Evolutionary conservation across 2,113 vertebrate genomes (phyloP).

Genomic region (Maccullochella peelii): DNA sequence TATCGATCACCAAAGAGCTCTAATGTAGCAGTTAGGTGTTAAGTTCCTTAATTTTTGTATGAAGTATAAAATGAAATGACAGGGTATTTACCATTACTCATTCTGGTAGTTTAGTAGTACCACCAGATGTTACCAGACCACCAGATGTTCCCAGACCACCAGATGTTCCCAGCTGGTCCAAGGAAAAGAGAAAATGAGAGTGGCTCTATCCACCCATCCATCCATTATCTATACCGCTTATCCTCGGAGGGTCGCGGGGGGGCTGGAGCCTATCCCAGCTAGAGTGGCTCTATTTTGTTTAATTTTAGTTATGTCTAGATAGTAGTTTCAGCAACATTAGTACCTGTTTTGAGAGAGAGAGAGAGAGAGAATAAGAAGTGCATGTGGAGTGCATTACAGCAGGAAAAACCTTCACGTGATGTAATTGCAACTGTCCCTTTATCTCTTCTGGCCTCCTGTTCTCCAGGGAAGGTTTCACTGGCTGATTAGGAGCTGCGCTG

Average conservation of each 20-base stretch:
- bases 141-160: neutral
- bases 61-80: neutral
- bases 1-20: neutral
- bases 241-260: no score
- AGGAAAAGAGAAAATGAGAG: neutral
- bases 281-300: neutral
- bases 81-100: no score
- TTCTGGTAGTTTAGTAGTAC: neutral
- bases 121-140: neutral
- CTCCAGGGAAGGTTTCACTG: neutral
- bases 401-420: conserved; percentile 27
- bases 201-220: no score
- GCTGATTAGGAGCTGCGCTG: conserved; percentile 34
- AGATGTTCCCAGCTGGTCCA: neutral
- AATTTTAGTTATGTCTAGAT: neutral
- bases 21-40: neutral
- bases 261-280: no score
- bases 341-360: neutral
- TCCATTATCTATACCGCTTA: no score
- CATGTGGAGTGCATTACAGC: neutral
- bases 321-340: neutral
- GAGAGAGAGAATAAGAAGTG: neutral
- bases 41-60: neutral
- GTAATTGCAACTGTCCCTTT: neutral
- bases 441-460: conserved; percentile 51